Evolutionary conservation across 2,797 vertebrate species (phyloP).

Genomic region (Chaenodraco wilsoni): DNA sequence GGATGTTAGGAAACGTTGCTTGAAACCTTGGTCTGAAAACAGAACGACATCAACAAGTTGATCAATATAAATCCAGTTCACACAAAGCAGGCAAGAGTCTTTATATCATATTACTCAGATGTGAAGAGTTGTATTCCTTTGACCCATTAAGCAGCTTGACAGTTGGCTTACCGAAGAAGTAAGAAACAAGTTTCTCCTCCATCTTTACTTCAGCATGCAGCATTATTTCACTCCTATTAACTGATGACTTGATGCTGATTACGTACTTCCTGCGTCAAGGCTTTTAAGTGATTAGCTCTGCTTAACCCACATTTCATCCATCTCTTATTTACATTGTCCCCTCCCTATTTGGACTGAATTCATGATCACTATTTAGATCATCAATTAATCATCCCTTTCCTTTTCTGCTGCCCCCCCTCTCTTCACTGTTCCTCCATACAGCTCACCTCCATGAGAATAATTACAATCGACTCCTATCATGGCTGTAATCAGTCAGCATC

Average conservation of each 20-base stretch:
- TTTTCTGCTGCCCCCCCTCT: constrained; percentile 3
- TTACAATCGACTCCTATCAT: constrained; percentile 42
- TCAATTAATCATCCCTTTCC: constrained; percentile 49
- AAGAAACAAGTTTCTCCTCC: neutral
- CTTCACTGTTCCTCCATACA: constrained; percentile 10
- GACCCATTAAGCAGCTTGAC: neutral
- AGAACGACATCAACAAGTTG: neutral
- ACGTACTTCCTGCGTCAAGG: constrained; percentile 72
- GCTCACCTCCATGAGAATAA: constrained; percentile 19
- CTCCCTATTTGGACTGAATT: constrained; percentile 22
- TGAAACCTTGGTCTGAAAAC: neutral
- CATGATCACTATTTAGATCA: constrained; percentile 7
- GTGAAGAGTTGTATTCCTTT: no score
- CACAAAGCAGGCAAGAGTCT: neutral
- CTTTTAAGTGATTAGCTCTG: constrained; percentile 67
- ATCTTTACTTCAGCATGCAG: constrained; percentile 11
- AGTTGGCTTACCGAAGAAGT: neutral
- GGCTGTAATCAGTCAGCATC: constrained; percentile 39
- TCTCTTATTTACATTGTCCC: constrained; percentile 65
- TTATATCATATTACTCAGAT: neutral
- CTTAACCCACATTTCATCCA: constrained; percentile 51
- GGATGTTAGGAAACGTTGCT: neutral
- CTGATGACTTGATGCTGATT: constrained; percentile 57
- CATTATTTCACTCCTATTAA: constrained; percentile 40
- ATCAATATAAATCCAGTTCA: neutral